A percentile compares a stretch with the other conserved stretches of the same genome.
phyloP scores from a whole-genome alignment of 2,797 vertebrate species.

The Syndactyla subalaris region DNA sequence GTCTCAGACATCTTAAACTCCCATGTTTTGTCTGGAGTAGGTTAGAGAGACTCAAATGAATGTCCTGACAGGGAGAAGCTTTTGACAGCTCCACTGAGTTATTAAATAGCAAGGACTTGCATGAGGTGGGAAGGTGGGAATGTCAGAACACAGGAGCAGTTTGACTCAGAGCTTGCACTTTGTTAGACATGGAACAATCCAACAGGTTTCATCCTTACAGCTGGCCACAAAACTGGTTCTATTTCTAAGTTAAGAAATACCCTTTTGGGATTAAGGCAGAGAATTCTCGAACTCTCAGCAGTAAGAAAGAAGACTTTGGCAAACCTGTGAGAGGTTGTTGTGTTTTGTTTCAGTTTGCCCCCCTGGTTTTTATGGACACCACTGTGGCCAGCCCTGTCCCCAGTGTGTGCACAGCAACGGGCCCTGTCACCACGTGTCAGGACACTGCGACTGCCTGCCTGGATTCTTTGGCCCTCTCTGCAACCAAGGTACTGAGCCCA shows the following conservation, averaged over 20 bases:
- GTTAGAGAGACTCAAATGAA: background rate
- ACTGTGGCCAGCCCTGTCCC: conserved; percentile 92
- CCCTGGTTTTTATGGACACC: conserved; percentile 91
- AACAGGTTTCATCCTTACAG: background rate
- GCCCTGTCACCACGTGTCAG: conserved; percentile 92
- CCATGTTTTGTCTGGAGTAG: background rate
- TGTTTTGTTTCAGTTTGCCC: conserved; percentile 84
- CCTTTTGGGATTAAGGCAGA: background rate
- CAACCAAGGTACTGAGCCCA: conserved; percentile 88
- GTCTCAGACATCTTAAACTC: background rate
- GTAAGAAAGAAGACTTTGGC: background rate
- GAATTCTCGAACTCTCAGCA: background rate
- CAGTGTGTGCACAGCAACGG: conserved; percentile 93
- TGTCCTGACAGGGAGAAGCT: background rate
- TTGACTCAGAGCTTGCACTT: background rate
- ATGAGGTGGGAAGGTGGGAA: background rate
- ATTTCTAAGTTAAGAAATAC: background rate
- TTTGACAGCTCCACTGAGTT: background rate
- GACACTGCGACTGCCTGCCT: conserved; percentile 92
- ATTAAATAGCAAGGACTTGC: background rate
- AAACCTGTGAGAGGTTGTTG: background rate
- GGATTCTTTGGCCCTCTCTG: conserved; percentile 93
- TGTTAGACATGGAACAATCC: background rate
- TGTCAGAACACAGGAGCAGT: background rate
- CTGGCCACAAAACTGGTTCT: background rate